phyloP scores from a whole-genome alignment of 2,888 invertebrate genomes.

The Halictus quadricinctus region DNA sequence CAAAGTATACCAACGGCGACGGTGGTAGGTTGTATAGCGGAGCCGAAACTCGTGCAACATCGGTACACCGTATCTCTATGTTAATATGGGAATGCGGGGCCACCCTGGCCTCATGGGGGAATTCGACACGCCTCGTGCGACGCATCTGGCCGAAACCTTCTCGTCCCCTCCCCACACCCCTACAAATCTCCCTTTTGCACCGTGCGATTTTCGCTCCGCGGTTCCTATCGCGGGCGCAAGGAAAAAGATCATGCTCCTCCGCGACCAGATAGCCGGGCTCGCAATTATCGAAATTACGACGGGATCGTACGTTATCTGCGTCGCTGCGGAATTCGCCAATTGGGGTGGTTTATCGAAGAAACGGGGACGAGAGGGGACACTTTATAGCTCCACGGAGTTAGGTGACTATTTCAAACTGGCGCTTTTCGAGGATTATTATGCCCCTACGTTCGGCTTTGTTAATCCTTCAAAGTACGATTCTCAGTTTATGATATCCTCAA shows the following conservation, averaged over 20 bases:
- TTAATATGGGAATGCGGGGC: constrained; percentile 79
- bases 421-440: background rate
- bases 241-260: constrained; percentile 27
- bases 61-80: constrained; percentile 80
- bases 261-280: constrained; percentile 17
- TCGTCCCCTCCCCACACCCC: background rate
- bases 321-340: constrained; percentile 14
- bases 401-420: background rate
- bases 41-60: constrained; percentile 47
- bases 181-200: background rate
- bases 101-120: constrained; percentile 71
- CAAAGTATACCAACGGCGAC: constrained; percentile 65
- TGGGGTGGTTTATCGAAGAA: constrained; percentile 43
- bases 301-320: constrained; percentile 50
- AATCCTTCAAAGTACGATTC: background rate
- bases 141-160: constrained; percentile 67
- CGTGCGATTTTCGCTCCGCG: constrained; percentile 42
- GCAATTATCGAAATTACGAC: constrained; percentile 62
- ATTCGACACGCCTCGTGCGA: constrained; percentile 76
- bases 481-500: background rate
- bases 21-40: constrained; percentile 7
- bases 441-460: background rate
- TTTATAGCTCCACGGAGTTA: background rate
- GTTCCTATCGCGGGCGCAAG: constrained; percentile 27
- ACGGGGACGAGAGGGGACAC: background rate